A percentile compares a stretch with the other conserved stretches of the same genome.
Evolutionary conservation across 2,888 invertebrate genomes (phyloP).

Genomic region (Hypercompe scribonia): DNA sequence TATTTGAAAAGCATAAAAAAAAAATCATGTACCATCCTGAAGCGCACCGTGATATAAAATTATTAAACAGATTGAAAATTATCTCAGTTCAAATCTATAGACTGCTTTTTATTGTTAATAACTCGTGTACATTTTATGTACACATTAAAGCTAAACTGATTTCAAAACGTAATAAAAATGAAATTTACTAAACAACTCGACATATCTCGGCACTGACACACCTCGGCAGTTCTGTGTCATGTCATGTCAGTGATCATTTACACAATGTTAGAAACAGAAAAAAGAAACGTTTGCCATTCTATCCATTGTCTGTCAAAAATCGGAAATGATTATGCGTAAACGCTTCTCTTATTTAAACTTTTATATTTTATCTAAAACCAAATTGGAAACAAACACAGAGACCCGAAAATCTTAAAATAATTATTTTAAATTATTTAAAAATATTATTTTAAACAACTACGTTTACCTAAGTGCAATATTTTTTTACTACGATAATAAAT

Average conservation of each 20-base stretch:
- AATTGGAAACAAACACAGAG: background rate
- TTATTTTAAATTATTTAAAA: background rate
- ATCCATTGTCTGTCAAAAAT: background rate
- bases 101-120: background rate
- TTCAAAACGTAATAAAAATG: background rate
- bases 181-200: background rate
- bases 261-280: background rate
- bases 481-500: background rate
- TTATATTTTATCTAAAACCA: background rate
- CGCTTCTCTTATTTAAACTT: background rate
- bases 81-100: background rate
- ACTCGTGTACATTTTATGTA: too few relatives aligned
- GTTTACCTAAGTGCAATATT: background rate
- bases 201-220: background rate
- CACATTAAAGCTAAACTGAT: background rate
- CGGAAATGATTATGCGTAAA: too few relatives aligned
- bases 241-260: background rate
- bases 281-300: background rate
- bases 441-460: background rate
- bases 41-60: too few relatives aligned
- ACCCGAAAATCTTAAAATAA: background rate
- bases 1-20: too few relatives aligned
- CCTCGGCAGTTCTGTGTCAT: background rate
- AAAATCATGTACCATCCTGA: background rate
- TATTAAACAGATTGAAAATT: background rate